These are phyloP conservation scores for Drosophila novamexicana DNA, from an alignment of 1,140 invertebrate species.

Conservation along the genomic window DNA sequence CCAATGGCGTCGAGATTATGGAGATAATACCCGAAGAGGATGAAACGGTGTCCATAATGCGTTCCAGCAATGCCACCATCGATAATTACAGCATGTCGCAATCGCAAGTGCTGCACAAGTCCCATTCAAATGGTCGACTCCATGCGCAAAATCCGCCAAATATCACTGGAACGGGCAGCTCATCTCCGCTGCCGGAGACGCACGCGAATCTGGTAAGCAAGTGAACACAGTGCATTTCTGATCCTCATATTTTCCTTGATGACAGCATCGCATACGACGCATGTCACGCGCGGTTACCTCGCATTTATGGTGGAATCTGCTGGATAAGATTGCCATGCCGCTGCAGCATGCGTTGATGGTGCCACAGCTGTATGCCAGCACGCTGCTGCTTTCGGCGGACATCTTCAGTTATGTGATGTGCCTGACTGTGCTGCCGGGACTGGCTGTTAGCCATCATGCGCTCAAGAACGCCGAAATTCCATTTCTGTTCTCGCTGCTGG, in stretches of 20 bases:
- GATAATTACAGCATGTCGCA: conserved; percentile 72
- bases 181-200: conserved; percentile 55
- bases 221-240: neutral
- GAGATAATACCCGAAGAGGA: conserved; percentile 83
- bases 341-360: conserved; percentile 73
- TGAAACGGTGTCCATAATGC: conserved; percentile 76
- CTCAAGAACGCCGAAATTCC: conserved; percentile 82
- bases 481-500: conserved; percentile 80
- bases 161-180: conserved; percentile 54
- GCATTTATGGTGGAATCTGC: conserved; percentile 73
- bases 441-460: conserved; percentile 76
- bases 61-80: conserved; percentile 78
- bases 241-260: neutral
- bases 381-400: conserved; percentile 75
- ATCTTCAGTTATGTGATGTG: conserved; percentile 84
- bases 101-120: conserved; percentile 68
- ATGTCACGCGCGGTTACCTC: conserved; percentile 72
- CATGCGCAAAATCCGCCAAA: conserved; percentile 31
- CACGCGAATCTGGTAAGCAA: conserved; percentile 67
- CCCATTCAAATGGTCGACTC: conserved; percentile 65
- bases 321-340: conserved; percentile 77
- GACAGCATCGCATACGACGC: conserved; percentile 67
- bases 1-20: conserved; percentile 84
- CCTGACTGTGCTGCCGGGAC: conserved; percentile 73
- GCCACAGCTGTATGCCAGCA: conserved; percentile 77